Conservation (phyloP, 2,888 invertebrate genomes). For the Phania funesta region DNA sequence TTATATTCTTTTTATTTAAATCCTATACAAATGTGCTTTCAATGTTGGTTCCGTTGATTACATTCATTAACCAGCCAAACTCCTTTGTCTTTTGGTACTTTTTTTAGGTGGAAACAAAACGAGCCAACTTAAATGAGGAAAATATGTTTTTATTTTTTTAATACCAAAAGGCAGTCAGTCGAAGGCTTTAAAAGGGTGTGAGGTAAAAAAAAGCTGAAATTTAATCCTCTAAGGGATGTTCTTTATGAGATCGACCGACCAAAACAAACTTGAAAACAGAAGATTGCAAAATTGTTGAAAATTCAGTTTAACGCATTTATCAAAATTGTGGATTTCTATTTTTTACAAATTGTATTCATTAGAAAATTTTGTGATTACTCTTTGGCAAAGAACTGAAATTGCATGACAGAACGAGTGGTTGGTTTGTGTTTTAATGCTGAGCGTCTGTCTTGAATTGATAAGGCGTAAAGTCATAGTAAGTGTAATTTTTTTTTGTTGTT, state of each 20-base stretch:
- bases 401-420: not conserved
- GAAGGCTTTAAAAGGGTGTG: constrained; percentile 1
- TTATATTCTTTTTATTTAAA: not conserved
- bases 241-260: constrained; percentile 16
- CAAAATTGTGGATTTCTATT: constrained; percentile 43
- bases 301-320: constrained; percentile 46
- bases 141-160: constrained; percentile 46
- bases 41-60: constrained; percentile 12
- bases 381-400: not conserved
- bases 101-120: not conserved
- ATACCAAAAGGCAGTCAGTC: not conserved
- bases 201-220: constrained; percentile 38
- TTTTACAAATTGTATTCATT: constrained; percentile 56
- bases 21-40: constrained; percentile 4
- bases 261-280: constrained; percentile 10
- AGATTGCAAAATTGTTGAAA: constrained; percentile 34
- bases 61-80: constrained; percentile 30
- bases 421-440: constrained; percentile 46
- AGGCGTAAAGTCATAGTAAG: constrained; percentile 59
- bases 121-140: constrained; percentile 37
- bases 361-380: constrained; percentile 14
- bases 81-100: not conserved
- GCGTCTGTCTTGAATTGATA: constrained; percentile 68
- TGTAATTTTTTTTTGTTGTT: constrained; percentile 13
- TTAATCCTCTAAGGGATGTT: constrained; percentile 63